phyloP scores from a whole-genome alignment of 2,113 vertebrate species.

The Micronycteris hirsuta region DNA sequence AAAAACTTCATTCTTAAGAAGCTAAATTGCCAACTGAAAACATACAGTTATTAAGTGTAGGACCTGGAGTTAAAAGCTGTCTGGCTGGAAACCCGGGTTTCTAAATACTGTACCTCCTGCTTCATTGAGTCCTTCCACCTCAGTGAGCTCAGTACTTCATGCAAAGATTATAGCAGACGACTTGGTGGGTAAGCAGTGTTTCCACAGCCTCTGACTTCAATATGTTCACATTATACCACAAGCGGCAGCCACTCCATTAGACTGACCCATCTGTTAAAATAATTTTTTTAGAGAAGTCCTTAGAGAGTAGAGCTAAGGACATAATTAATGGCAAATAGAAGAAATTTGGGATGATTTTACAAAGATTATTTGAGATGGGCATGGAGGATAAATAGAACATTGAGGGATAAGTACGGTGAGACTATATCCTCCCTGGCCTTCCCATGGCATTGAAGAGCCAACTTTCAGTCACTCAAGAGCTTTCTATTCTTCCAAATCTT shows the following conservation, averaged over 20 bases:
- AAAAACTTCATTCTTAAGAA: background rate
- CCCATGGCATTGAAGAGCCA: background rate
- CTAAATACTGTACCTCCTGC: background rate
- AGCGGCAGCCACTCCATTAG: background rate
- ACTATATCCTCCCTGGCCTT: background rate
- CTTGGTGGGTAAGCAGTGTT: background rate
- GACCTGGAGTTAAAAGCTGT: background rate
- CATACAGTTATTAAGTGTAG: background rate
- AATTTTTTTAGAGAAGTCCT: background rate
- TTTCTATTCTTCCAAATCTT: background rate
- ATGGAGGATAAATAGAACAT: background rate
- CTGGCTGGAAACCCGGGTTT: background rate
- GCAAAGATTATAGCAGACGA: background rate
- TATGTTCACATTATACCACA: background rate
- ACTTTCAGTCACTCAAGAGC: background rate
- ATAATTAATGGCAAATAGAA: background rate
- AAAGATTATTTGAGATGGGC: background rate
- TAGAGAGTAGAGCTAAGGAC: background rate
- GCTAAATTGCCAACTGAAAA: background rate
- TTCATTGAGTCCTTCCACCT: background rate
- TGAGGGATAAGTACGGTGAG: background rate
- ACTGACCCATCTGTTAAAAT: background rate
- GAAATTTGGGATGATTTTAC: background rate
- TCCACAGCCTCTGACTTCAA: background rate
- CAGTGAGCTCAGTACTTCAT: background rate